These are phyloP conservation scores for Conus canariensis DNA, from an alignment of 2,888 invertebrate genomes.

Conservation along the genomic window DNA sequence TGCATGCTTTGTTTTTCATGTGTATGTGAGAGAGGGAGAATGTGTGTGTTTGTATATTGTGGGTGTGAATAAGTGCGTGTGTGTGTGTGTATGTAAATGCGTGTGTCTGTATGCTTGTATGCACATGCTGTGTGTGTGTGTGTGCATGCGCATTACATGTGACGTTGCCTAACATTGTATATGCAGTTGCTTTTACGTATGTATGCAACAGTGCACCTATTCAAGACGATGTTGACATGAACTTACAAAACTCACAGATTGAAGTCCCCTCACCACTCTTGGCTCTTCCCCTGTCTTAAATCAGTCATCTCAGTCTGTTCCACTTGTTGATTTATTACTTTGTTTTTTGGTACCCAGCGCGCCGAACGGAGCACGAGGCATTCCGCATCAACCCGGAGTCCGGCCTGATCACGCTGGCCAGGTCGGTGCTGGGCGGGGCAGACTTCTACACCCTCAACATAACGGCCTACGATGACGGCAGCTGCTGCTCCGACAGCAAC, in stretches of 20 bases:
- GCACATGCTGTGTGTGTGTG: background rate
- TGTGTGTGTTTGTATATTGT: background rate
- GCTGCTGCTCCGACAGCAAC: slow-evolving; percentile 92
- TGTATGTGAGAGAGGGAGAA: background rate
- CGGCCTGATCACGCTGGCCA: slow-evolving; percentile 73
- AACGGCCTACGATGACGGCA: slow-evolving; percentile 97
- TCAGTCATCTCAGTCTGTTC: too few species aligned
- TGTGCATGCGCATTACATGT: too few species aligned
- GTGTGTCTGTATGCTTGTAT: background rate
- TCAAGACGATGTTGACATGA: too few species aligned
- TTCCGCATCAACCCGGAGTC: slow-evolving; percentile 75
- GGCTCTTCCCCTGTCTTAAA: too few species aligned
- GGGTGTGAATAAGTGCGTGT: background rate
- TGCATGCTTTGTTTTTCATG: background rate
- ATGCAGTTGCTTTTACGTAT: too few species aligned
- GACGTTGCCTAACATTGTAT: too few species aligned
- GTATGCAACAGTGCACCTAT: too few species aligned
- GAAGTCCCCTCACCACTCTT: too few species aligned
- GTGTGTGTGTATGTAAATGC: background rate
- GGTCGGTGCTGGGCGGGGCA: slow-evolving; percentile 63
- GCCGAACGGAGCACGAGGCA: slow-evolving; percentile 57
- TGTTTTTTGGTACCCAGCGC: slow-evolving; percentile 44
- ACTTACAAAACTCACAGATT: too few species aligned
- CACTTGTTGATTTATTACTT: too few species aligned
- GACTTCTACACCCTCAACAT: slow-evolving; percentile 94